Conservation (phyloP, 2,113 vertebrate species). For the Mus pahari region DNA sequence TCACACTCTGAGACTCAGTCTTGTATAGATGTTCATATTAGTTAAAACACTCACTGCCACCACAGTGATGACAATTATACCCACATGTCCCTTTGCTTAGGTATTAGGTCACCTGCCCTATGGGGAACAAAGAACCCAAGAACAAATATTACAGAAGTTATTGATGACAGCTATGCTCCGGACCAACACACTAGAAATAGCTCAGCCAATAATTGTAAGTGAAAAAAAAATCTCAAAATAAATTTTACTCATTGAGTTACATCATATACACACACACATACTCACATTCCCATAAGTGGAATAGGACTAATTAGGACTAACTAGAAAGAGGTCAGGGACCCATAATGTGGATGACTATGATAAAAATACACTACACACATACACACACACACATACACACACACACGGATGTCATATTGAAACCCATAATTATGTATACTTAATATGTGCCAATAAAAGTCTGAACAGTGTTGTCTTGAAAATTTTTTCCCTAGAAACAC, state of each 20-base stretch:
- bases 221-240: slow-evolving; percentile 14
- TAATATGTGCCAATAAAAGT: neutral
- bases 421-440: neutral
- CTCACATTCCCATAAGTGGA: neutral
- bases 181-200: neutral
- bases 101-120: neutral
- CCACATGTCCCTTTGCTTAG: neutral
- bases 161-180: neutral
- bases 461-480: neutral
- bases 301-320: neutral
- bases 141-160: neutral
- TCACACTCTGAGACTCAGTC: neutral
- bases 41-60: neutral
- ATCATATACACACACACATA: neutral
- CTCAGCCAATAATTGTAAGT: neutral
- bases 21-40: neutral
- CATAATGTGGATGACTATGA: neutral
- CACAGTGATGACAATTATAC: neutral
- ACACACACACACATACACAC: too few relatives aligned
- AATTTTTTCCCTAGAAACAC: neutral
- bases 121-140: neutral
- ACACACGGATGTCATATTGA: neutral
- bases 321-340: too few relatives aligned
- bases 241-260: too few relatives aligned
- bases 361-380: neutral